A percentile compares a stretch with the other conserved stretches of the same genome.
Conservation (phyloP, 2,113 vertebrate genomes). For the Ascaphus truei region DNA sequence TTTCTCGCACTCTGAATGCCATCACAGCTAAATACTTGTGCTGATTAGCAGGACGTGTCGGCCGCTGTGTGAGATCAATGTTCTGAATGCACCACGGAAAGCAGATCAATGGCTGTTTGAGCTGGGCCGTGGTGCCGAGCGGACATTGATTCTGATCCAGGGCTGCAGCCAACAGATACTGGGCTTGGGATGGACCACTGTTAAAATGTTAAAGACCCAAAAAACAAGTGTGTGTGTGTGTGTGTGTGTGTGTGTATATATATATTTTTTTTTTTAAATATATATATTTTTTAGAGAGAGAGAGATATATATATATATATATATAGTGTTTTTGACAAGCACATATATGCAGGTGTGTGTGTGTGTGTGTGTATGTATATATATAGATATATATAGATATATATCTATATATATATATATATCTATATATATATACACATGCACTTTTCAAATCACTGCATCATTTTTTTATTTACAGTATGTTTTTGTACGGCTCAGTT, state of each 20-base stretch:
- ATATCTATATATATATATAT: too few relatives aligned
- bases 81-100: conserved; percentile 11
- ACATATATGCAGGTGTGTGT: too few relatives aligned
- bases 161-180: neutral
- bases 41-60: conserved; percentile 34
- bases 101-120: conserved; percentile 28
- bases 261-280: too few relatives aligned
- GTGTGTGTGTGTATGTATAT: too few relatives aligned
- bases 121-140: neutral
- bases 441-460: neutral
- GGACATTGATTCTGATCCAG: conserved; percentile 24
- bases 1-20: conserved; percentile 8
- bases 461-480: neutral
- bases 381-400: too few relatives aligned
- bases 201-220: too few relatives aligned
- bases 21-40: conserved; percentile 35
- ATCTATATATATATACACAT: too few relatives aligned
- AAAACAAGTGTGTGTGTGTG: too few relatives aligned
- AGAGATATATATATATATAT: too few relatives aligned
- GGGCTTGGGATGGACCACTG: conserved; percentile 1
- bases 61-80: conserved; percentile 25
- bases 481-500: neutral
- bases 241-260: too few relatives aligned
- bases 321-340: too few relatives aligned
- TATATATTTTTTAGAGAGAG: too few relatives aligned